These are phyloP conservation scores for Lerista edwardsae DNA, from an alignment of 2,797 vertebrate genomes.

Conservation along the genomic window DNA sequence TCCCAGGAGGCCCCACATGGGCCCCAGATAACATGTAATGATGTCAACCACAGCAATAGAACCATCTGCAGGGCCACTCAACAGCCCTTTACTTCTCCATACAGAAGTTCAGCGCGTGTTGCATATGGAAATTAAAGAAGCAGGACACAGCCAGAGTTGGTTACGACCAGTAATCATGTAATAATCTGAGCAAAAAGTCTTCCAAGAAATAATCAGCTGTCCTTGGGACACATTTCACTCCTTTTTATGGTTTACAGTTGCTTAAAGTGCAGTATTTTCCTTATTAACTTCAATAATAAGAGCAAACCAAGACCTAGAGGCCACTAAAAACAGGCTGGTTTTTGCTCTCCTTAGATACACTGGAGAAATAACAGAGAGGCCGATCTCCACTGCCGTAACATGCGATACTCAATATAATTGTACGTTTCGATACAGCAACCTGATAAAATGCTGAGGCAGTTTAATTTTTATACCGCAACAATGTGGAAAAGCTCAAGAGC, in stretches of 20 bases:
- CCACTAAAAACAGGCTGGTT: not conserved
- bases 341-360: slow-evolving; percentile 58
- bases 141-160: not conserved
- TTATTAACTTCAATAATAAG: slow-evolving; percentile 37
- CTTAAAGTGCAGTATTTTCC: slow-evolving; percentile 30
- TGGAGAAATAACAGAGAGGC: slow-evolving; percentile 56
- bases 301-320: slow-evolving; percentile 43
- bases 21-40: too few species aligned
- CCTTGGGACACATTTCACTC: slow-evolving; percentile 16
- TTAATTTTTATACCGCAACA: not conserved
- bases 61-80: not conserved
- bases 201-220: slow-evolving; percentile 7
- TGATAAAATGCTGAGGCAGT: slow-evolving; percentile 28
- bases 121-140: not conserved
- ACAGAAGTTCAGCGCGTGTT: not conserved
- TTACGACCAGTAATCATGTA: not conserved
- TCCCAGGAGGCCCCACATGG: not conserved
- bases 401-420: slow-evolving; percentile 55
- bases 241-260: not conserved
- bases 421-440: slow-evolving; percentile 30
- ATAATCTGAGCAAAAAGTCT: not conserved
- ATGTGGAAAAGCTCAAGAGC: not conserved
- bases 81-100: not conserved
- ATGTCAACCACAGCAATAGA: not conserved
- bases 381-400: slow-evolving; percentile 56